A percentile compares a stretch with the other conserved stretches of the same genome.
These are phyloP conservation scores for Champsocephalus gunnari DNA, from an alignment of 2,797 vertebrate species.

Conservation along the genomic window DNA sequence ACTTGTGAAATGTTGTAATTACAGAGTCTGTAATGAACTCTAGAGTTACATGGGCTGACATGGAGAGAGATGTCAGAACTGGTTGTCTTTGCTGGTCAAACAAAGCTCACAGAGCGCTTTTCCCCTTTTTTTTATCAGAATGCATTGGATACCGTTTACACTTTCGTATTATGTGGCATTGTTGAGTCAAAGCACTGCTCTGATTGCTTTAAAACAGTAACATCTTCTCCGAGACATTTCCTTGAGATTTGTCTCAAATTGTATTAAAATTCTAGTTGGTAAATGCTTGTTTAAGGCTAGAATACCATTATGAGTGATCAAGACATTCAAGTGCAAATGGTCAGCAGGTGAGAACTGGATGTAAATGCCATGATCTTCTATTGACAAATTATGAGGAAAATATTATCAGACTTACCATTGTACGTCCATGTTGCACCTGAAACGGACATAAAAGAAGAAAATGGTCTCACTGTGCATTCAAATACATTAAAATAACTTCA, in stretches of 20 bases:
- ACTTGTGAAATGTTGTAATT: constrained; percentile 49
- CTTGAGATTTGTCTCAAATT: constrained; percentile 9
- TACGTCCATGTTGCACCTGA: constrained; percentile 84
- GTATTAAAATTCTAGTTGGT: not conserved
- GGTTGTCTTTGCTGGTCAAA: constrained; percentile 19
- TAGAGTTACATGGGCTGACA: constrained; percentile 42
- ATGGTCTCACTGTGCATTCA: not conserved
- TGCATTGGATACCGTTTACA: constrained; percentile 11
- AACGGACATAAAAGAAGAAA: constrained; percentile 42
- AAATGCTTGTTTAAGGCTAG: constrained; percentile 1
- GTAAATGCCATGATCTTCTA: not conserved
- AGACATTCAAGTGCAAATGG: not conserved
- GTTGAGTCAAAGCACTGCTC: not conserved
- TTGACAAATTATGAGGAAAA: constrained; percentile 6
- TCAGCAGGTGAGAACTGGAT: not conserved
- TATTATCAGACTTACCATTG: constrained; percentile 76
- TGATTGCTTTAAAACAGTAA: not conserved
- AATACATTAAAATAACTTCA: not conserved
- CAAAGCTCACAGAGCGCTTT: constrained; percentile 1
- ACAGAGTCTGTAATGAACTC: constrained; percentile 39
- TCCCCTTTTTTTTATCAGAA: not conserved
- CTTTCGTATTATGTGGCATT: constrained; percentile 5
- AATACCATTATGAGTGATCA: not conserved
- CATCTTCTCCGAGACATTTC: not conserved
- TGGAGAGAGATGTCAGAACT: constrained; percentile 14